Evolutionary conservation across 1,140 invertebrate genomes (phyloP), one percentile per base, ranked within the genome.

Genomic region (Cherax destructor): DNA sequence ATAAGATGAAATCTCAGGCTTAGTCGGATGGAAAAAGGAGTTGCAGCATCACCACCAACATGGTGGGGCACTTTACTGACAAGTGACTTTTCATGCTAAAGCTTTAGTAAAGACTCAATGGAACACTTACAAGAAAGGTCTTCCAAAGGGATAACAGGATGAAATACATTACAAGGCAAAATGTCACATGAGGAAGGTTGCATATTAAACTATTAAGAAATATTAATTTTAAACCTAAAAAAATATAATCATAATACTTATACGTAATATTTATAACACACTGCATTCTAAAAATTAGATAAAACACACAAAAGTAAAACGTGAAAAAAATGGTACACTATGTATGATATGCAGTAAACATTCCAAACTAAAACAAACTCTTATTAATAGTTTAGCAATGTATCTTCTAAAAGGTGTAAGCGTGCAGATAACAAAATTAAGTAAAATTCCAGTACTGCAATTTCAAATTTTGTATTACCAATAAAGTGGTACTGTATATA

Each of bases 111-210:
- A 74, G 21, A 74, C 69, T 74, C 69, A 30, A 4, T 74, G 24
- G 24, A 74, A 74, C 69, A 74, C 69, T 74, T 74, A 74, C 69
- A 74, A 74, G 69, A 30, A 74, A 74, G 69, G 69, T 74, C 69
- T 74, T 74, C 69, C 69, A 74, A 74, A 30, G 69, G 30, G 69
- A 74, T 74, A 74, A 74, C 69, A 74, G 69, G n/a, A 74, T 30
- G 69, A 74, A 74, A 74, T 10, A 30, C 24, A 74, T 74, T 21
- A 30, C 69, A 74, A 74, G 24, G 69, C 69, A 74, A n/a, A 74
- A 74, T 10, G 69, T 74, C 69, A 74, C 24, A 74, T 30, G n/a
- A 74, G 65, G 18, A 41, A 41, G 18, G 52, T 56, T 56, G 52
- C 52, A 56, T 21, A 69, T 11, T 6, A n/a, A 69, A 69, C 65